Base-by-base conservation (phyloP, 2,888 invertebrate genomes). In the Andrena camellia region DNA sequence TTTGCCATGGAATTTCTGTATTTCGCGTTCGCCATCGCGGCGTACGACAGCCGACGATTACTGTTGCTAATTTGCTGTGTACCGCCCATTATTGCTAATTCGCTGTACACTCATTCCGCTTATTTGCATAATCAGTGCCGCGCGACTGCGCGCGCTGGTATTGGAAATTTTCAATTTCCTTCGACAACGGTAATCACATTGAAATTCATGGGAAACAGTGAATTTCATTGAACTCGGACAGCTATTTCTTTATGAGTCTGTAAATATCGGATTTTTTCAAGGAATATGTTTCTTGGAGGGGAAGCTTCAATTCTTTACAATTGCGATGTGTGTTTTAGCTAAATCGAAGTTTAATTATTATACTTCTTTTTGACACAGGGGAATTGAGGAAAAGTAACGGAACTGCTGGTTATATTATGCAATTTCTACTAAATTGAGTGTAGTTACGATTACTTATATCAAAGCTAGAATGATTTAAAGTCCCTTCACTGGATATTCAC, bases 1-100 rank as follows among this genome's bases (percentile, higher is more conserved):
- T 80, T 81, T 78, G 26, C 31, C 54, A 33, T 5, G 23, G 57
- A 78, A 72, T 67, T 60, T 71, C 70, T 71, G 78, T 52, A 23
- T 63, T 57, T 57, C 71, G 29, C 57, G 54, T 63, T 35, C n/a
- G 57, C 29, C 74, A 23, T 20, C 13, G 68, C 20, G 33, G 17
- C 8, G 26, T n/a, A 62, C 23, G 26, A 48, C n/a, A 29, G n/a
- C 13, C 42, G 35, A 20, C 57, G 57, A 59, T 42, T 57, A 33
- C 42, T 33, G 57, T 42, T 42, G 62, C 64, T 64, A 70, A 70
- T 70, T 77, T 64, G 62, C 10, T 29, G 23, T 52, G 23, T 33
- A 54, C 20, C 29, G 26, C 42, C 26, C 64, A n/a, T 29, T 54
- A 48, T 35, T 52, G 73, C 48, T 67, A 67, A 78, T 73, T 78